phyloP scores from a whole-genome alignment of 2,113 vertebrate species.

The Oxyruncus cristatus region DNA sequence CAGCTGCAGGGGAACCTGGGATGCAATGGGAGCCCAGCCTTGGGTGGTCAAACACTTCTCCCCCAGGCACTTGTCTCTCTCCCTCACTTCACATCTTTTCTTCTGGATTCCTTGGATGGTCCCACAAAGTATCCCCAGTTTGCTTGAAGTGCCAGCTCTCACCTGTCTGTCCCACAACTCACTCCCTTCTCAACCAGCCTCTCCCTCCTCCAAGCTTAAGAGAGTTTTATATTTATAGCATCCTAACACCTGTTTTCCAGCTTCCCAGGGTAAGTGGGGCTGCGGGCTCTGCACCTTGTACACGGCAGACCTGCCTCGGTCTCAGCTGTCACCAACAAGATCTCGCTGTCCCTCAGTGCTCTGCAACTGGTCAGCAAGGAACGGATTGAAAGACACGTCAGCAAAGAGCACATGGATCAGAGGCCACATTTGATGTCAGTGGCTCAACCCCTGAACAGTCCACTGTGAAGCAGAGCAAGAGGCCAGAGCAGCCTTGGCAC shows the following conservation, averaged over 20 bases:
- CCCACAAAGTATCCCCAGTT: background rate
- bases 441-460: background rate
- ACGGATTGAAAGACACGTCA: background rate
- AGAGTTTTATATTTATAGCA: background rate
- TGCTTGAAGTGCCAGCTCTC: background rate
- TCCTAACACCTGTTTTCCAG: background rate
- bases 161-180: background rate
- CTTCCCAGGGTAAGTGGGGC: rapidly evolving
- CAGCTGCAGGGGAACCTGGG: background rate
- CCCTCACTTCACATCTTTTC: background rate
- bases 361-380: background rate
- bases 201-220: background rate
- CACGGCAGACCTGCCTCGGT: rapidly evolving
- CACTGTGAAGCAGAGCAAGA: background rate
- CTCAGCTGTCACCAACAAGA: background rate
- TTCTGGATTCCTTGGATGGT: background rate
- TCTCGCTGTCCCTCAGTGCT: background rate
- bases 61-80: background rate
- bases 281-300: background rate
- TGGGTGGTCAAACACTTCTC: background rate
- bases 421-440: background rate
- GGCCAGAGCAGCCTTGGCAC: background rate
- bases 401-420: background rate
- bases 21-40: background rate
- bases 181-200: background rate